Percentiles rank a stretch among this genome's conserved stretches.
Conservation (phyloP, 2,888 invertebrate genomes). For the Harpalus rufipes region DNA sequence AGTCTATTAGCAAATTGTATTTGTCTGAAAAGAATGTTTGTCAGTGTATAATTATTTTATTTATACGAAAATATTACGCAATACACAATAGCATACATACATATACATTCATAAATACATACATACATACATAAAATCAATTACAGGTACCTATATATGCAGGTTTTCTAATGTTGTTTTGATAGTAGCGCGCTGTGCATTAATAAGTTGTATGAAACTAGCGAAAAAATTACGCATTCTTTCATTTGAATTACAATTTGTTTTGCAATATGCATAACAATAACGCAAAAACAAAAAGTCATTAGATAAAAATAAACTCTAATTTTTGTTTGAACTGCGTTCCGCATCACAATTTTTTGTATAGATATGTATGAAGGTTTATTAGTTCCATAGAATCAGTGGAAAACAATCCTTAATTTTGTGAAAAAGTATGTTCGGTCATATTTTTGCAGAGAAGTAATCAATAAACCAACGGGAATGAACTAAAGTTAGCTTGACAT, state of each 20-base stretch:
- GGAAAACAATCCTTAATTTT: slow-evolving; percentile 6
- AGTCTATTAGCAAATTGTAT: slow-evolving; percentile 22
- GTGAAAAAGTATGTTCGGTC: background rate
- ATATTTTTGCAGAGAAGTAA: background rate
- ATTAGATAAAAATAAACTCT: background rate
- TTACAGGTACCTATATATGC: background rate
- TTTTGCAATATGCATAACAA: slow-evolving; percentile 1
- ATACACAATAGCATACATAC: background rate
- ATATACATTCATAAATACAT: background rate
- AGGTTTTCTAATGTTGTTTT: slow-evolving; percentile 19
- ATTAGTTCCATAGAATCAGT: slow-evolving; percentile 6
- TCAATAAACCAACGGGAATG: background rate
- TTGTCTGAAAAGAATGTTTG: slow-evolving; percentile 14
- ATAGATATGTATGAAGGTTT: background rate
- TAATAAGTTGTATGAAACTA: background rate
- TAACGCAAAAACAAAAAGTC: background rate
- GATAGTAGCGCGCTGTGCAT: background rate
- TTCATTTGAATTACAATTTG: slow-evolving; percentile 6
- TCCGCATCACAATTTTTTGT: background rate
- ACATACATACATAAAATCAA: slow-evolving; percentile 1
- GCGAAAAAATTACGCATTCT: background rate
- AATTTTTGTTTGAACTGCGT: background rate
- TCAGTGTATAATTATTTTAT: slow-evolving; percentile 31
- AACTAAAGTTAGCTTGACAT: background rate
- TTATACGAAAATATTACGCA: slow-evolving; percentile 22